Evolutionary conservation across 2,888 invertebrate genomes (phyloP), one percentile per base, ranked within the genome.

Genomic region (Aphidoletes aphidimyza): DNA sequence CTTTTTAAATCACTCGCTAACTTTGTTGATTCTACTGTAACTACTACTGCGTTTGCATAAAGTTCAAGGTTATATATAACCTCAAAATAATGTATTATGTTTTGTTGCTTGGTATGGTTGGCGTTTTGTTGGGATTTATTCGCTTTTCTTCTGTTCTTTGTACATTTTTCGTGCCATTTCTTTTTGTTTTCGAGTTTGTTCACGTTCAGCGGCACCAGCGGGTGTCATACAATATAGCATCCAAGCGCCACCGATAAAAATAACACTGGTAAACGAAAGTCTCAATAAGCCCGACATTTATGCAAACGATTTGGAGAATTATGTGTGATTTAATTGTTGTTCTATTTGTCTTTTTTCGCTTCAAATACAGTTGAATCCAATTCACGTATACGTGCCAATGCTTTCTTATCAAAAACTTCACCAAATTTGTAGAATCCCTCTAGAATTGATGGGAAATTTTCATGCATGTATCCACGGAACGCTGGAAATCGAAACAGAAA

Each of bases 371-470:
- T 89, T 85, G 91, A 88, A 89, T 94, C 93, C 84, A 90, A 86
- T 86, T 92, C 90, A 86, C 94, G 90, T 37, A 90, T 86, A 3
- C 87, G 87, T 84, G 14, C 45, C 6, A 81, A 9, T 11, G 86
- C 89, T 84, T 92, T 90, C 0, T 88, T 87, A 84, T 92, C 92
- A 14, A 94, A 86, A 69, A 90, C 88, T 90, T 95, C 95, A 85
- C 94, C 94, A 39, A 94, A 87, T 87, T 90, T 90, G 89, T 96
- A 96, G 89, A 93, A 96, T 84, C 92, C 91, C 86, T 95, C 93
- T 86, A 96, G 90, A 45, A 93, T 88, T 87, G 90, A 91, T 84
- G 94, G 94, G 88, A 91, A 93, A 86, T 94, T 93, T 85, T 93
- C 91, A 89, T 91, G 91, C 89, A 94, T 92, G 88, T 93, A 93